These are phyloP conservation scores for Mus minutoides DNA, from an alignment of 2,797 vertebrate species.

Conservation along the genomic window DNA sequence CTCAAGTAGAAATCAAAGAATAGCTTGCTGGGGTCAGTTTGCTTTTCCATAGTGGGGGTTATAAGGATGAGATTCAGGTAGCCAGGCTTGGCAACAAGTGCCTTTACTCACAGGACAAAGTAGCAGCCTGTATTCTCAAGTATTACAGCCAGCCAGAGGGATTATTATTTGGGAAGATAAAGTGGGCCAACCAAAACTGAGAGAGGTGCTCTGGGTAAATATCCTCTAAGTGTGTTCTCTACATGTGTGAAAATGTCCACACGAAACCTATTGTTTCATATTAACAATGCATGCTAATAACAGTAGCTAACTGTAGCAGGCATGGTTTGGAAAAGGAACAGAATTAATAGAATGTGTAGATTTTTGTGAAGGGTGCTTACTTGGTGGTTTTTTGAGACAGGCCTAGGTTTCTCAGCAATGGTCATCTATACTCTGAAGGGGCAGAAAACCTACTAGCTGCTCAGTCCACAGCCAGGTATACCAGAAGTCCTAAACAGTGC, in stretches of 20 bases:
- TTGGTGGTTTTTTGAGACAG: background rate
- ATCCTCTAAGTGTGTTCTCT: background rate
- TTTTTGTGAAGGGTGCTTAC: background rate
- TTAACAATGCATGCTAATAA: too few relatives aligned
- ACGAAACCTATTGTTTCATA: background rate
- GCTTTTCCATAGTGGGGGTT: background rate
- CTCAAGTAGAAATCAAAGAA: background rate
- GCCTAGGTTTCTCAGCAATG: background rate
- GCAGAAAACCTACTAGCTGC: background rate
- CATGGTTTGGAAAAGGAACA: background rate
- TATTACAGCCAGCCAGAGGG: too few relatives aligned
- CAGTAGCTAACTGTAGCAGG: too few relatives aligned
- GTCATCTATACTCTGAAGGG: background rate
- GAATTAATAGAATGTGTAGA: background rate
- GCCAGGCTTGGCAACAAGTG: background rate
- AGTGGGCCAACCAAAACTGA: background rate
- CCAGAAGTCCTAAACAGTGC: background rate
- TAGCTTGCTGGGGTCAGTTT: background rate
- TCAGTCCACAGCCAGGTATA: background rate
- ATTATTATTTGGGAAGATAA: background rate
- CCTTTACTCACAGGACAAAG: background rate
- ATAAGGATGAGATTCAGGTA: background rate
- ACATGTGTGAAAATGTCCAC: background rate
- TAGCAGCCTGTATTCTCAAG: background rate
- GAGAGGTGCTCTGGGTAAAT: background rate